These are phyloP conservation scores for Patiria miniata DNA, from an alignment of 35 echinoderm and acorn worm genomes.

Conservation along the genomic window DNA sequence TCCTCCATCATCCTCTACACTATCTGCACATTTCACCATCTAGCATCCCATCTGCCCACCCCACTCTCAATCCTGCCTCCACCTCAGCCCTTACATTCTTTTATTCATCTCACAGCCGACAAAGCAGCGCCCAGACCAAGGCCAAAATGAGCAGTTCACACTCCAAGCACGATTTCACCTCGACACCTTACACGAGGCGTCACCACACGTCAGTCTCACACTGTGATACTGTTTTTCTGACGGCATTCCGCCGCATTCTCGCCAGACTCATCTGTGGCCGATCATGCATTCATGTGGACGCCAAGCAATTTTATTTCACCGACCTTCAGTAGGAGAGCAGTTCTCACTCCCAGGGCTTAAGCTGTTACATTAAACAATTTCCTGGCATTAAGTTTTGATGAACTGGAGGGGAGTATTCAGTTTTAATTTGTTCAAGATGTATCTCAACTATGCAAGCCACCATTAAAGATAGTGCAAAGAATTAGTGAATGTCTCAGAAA, in stretches of 20 bases:
- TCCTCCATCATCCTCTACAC: too few species aligned
- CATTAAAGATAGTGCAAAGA: not conserved
- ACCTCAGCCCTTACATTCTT: not conserved
- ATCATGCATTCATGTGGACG: constrained; percentile 1
- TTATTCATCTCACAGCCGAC: not conserved
- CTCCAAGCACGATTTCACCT: constrained; percentile 30
- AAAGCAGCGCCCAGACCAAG: not conserved
- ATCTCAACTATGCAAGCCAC: not conserved
- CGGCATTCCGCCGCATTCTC: not conserved
- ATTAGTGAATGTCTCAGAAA: not conserved
- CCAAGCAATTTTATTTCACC: not conserved
- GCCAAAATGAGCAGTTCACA: constrained; percentile 20
- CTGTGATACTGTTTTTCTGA: constrained; percentile 8
- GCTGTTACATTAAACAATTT: constrained; percentile 34
- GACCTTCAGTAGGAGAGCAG: constrained; percentile 5
- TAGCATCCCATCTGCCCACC: not conserved
- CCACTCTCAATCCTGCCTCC: not conserved
- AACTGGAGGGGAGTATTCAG: constrained; percentile 4
- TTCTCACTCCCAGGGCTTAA: constrained; percentile 19
- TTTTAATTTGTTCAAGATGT: constrained; percentile 25
- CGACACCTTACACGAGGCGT: not conserved
- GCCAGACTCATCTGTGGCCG: not conserved
- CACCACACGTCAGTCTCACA: not conserved
- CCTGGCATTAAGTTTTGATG: constrained; percentile 22
- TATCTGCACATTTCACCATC: not conserved